Evolutionary conservation across 2,797 vertebrate species (phyloP).

Genomic region (Squalus acanthias): DNA sequence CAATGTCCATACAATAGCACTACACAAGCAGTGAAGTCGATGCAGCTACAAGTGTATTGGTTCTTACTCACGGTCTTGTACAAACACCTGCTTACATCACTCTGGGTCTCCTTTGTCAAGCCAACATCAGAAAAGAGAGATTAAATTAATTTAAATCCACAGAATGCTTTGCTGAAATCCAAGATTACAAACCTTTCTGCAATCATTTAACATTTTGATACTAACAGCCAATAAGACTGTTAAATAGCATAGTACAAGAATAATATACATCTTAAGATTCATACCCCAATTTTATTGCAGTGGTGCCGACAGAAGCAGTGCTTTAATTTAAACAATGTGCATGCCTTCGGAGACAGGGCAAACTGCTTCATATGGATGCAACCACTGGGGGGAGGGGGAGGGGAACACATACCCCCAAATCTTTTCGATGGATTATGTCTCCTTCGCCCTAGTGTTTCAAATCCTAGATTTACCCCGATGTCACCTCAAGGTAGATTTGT

Average conservation of each 20-base stretch:
- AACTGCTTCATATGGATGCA: neutral
- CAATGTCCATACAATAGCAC: slow-evolving; percentile 3
- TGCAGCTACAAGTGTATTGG: neutral
- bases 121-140: neutral
- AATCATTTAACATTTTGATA: neutral
- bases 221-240: neutral
- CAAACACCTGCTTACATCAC: neutral
- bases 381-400: neutral
- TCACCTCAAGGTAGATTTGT: neutral
- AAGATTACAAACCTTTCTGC: neutral
- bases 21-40: neutral
- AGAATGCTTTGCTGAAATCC: neutral
- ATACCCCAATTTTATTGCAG: neutral
- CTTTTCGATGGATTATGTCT: neutral
- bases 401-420: neutral
- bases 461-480: neutral
- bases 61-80: neutral
- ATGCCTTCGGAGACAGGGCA: neutral
- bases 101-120: neutral
- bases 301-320: neutral
- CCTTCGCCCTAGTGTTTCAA: no score
- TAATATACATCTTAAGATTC: neutral
- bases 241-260: neutral
- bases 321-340: neutral
- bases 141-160: neutral